These are phyloP conservation scores for Seriola dumerili DNA, from an alignment of 2,113 vertebrate genomes.

Conservation along the genomic window DNA sequence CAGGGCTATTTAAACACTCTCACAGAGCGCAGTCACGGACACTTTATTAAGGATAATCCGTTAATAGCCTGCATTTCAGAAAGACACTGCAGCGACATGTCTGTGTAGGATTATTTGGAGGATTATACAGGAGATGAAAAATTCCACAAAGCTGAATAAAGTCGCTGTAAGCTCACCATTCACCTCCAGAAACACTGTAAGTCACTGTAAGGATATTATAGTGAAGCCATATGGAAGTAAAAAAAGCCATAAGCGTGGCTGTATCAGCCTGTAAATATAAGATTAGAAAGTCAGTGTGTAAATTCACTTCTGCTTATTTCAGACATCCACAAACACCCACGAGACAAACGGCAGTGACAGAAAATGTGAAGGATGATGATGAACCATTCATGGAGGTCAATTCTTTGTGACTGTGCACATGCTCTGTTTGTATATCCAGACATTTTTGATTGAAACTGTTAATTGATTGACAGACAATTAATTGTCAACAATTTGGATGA, in stretches of 20 bases:
- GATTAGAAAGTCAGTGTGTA: background rate
- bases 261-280: too few species aligned
- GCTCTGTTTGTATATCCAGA: too few species aligned
- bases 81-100: constrained; percentile 50
- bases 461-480: too few species aligned
- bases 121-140: constrained; percentile 47
- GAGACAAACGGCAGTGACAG: too few species aligned
- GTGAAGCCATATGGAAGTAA: background rate
- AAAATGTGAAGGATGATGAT: too few species aligned
- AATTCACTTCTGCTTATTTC: background rate
- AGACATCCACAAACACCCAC: background rate
- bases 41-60: constrained; percentile 65
- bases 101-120: constrained; percentile 52
- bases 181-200: too few species aligned
- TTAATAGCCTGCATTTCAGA: constrained; percentile 46
- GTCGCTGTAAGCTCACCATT: constrained; percentile 20
- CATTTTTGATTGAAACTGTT: too few species aligned
- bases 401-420: too few species aligned
- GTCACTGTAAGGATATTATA: background rate
- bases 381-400: too few species aligned
- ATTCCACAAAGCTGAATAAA: constrained; percentile 41
- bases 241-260: background rate
- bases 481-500: too few species aligned
- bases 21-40: constrained; percentile 43
- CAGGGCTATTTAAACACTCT: constrained; percentile 37